These are phyloP conservation scores for Cettia cetti DNA, from an alignment of 2,113 vertebrate species.

Conservation along the genomic window DNA sequence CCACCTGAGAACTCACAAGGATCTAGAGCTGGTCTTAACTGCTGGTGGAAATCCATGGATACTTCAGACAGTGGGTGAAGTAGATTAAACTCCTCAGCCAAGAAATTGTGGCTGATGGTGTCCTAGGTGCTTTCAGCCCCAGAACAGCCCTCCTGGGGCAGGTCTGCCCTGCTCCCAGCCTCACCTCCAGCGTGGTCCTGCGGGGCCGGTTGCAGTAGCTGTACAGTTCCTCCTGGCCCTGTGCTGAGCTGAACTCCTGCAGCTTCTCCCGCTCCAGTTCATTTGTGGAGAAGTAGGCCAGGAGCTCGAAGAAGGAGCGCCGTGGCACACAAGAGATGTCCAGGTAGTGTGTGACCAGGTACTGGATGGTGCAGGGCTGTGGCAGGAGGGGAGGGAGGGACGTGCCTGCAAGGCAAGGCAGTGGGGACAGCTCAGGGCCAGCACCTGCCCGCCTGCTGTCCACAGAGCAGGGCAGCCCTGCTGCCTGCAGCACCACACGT, in stretches of 20 bases:
- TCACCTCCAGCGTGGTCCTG: slow-evolving; percentile 88
- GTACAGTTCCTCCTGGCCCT: slow-evolving; percentile 85
- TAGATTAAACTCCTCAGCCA: not conserved
- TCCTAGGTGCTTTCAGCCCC: not conserved
- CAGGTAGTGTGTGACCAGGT: slow-evolving; percentile 83
- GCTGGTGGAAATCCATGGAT: not conserved
- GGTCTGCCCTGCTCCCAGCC: not conserved
- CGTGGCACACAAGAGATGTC: slow-evolving; percentile 86
- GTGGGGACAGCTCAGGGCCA: not conserved
- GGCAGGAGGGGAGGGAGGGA: slow-evolving; percentile 74
- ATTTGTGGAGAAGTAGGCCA: slow-evolving; percentile 75
- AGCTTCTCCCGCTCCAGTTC: slow-evolving; percentile 88
- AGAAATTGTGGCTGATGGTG: not conserved
- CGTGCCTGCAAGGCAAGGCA: slow-evolving; percentile 4
- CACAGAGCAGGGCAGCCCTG: not conserved
- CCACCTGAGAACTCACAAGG: not conserved
- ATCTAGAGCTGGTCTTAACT: not conserved
- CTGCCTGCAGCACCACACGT: not conserved
- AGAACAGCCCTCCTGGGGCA: not conserved
- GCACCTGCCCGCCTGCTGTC: not conserved
- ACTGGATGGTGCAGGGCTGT: slow-evolving; percentile 79
- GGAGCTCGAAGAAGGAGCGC: slow-evolving; percentile 90
- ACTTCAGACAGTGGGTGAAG: not conserved
- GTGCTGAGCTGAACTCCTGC: slow-evolving; percentile 82
- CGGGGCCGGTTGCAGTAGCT: slow-evolving; percentile 87